phyloP scores from a whole-genome alignment of 2,888 invertebrate species.

The Drepanosiphum platanoidis region DNA sequence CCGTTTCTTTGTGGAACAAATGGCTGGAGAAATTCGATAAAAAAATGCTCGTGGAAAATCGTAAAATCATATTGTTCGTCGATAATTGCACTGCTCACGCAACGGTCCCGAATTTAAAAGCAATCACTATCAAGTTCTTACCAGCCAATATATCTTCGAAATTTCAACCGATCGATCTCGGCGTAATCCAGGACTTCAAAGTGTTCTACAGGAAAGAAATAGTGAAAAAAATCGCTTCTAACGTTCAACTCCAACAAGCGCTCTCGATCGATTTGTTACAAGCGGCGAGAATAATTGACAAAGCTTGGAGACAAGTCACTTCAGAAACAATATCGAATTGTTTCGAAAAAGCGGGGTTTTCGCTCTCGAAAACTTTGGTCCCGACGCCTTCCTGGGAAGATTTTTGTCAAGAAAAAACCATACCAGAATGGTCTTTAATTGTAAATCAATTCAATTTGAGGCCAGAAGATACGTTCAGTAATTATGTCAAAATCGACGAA shows the following conservation, averaged over 20 bases:
- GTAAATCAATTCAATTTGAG: neutral
- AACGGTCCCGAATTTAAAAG: neutral
- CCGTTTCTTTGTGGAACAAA: neutral
- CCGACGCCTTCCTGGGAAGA: neutral
- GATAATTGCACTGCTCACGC: neutral
- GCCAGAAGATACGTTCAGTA: neutral
- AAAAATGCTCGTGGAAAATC: neutral
- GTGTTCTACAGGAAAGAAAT: neutral
- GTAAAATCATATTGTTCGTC: neutral
- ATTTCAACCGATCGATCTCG: neutral
- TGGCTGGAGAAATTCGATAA: slow-evolving; percentile 1
- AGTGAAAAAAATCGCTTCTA: neutral
- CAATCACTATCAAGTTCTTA: neutral
- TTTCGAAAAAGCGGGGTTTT: neutral
- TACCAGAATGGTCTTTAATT: slow-evolving; percentile 1
- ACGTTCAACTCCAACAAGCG: neutral
- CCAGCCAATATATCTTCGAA: neutral
- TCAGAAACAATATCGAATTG: neutral
- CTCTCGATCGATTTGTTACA: neutral
- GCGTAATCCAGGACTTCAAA: neutral
- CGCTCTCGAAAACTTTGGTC: neutral
- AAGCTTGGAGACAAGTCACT: slow-evolving; percentile 18
- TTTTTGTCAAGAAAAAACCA: neutral
- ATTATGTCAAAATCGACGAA: neutral
- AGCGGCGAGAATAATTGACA: neutral